A percentile compares a stretch with the other conserved stretches of the same genome.
Evolutionary conservation across 2,888 invertebrate species (phyloP).

Genomic region (Zonitis immaculata): DNA sequence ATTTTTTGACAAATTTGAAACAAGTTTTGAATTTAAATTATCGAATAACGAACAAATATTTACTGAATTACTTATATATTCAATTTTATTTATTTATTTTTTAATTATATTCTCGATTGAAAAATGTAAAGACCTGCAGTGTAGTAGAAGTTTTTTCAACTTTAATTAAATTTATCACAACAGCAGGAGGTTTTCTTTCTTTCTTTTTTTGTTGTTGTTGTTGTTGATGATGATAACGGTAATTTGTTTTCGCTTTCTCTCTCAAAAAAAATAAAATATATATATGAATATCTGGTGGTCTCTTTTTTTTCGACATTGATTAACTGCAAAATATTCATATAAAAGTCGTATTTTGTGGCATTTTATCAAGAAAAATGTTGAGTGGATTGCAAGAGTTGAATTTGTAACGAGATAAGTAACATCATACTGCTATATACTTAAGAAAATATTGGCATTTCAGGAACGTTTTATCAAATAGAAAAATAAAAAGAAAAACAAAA

Average conservation of each 20-base stretch:
- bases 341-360: background rate
- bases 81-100: background rate
- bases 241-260: background rate
- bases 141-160: background rate
- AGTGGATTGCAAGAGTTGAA: background rate
- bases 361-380: background rate
- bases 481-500: no score
- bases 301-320: background rate
- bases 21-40: slow-evolving; percentile 17
- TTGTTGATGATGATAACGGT: background rate
- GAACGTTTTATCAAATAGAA: no score
- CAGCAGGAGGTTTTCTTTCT: background rate
- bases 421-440: no score
- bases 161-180: slow-evolving; percentile 1
- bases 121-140: background rate
- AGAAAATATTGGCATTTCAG: no score
- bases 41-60: slow-evolving; percentile 1
- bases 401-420: background rate
- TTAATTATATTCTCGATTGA: background rate
- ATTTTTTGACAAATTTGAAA: slow-evolving; percentile 21
- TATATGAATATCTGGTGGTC: background rate
- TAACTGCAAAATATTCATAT: background rate
- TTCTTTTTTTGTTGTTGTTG: no score
- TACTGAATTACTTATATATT: background rate
- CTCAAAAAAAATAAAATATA: background rate